Evolutionary conservation across 1,140 invertebrate genomes (phyloP), one percentile per base, ranked within the genome.

Genomic region (Camponotus floridanus): DNA sequence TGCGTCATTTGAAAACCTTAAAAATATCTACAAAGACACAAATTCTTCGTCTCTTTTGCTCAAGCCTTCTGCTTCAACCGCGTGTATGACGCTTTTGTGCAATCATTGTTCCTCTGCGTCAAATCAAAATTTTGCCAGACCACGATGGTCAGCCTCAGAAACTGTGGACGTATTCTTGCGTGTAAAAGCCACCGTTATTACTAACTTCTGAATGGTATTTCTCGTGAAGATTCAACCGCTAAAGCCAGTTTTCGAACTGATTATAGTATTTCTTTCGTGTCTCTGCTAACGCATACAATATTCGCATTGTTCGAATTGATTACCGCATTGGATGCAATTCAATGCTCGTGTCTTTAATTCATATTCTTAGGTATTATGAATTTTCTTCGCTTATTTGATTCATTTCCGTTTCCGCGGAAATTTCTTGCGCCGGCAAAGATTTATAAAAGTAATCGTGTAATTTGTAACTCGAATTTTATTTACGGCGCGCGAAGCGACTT

Each of bases 101-200:
- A 74, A 62, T 74, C 62, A 73, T 45, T 31, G 51, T 39, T 67
- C 45, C 73, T n/a, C 67, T 81, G 18, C 1, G 36, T 11, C 55
- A 36, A 83, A 83, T 74, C 79, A 61, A 45, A 73, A 74, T 74
- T 83, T 74, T 39, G 62, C 68, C 68, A 73, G 61, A 83, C 79
- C 68, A 45, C 79, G 79, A 61, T 11, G 67, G 79, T 21, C 79
- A 21, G 68, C 68, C 68, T 42, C 26, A 71, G 68, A 3, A 59
- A 33, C 65, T 21, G 33, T 42, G 39, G 79, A 33, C 67, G 51
- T 81, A 68, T 81, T 79, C 51, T 79, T 61, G 85, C 76, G 64
- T 80, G 65, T 81, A 68, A 80, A 45, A 80, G 71, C 73, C 45
- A 51, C 61, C 33, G 65, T 85, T 85, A 76, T 78, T 65, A 76